These are phyloP conservation scores for Thera obeliscata DNA, from an alignment of 2,888 invertebrate species.

Conservation along the genomic window DNA sequence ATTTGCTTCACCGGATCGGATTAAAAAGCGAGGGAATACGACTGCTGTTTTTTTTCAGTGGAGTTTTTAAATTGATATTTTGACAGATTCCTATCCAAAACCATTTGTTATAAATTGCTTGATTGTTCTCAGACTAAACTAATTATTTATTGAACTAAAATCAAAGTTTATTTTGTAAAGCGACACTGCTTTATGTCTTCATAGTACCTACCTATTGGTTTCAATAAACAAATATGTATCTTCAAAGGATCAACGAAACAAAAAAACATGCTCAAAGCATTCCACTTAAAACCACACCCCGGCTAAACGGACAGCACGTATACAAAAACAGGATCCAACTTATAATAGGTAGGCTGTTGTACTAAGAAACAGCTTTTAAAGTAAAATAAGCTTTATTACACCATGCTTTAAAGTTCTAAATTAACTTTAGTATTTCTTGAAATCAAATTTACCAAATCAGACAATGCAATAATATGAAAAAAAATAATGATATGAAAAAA, in stretches of 20 bases:
- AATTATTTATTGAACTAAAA: not conserved
- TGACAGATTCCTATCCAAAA: too few species aligned
- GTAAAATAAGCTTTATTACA: not conserved
- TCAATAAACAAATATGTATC: not conserved
- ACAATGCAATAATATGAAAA: too few species aligned
- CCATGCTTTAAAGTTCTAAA: not conserved
- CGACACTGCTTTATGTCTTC: not conserved
- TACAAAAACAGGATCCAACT: constrained; percentile 7
- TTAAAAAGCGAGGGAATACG: too few species aligned
- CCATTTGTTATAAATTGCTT: too few species aligned
- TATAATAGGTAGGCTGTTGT: not conserved
- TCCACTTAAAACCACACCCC: constrained; percentile 17
- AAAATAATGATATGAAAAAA: too few species aligned
- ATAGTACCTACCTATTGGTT: not conserved
- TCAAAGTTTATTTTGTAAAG: not conserved
- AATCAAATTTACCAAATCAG: too few species aligned
- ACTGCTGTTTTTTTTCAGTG: too few species aligned
- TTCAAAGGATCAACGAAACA: constrained; percentile 10
- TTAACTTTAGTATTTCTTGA: not conserved
- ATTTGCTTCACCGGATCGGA: too few species aligned
- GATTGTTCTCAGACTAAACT: too few species aligned
- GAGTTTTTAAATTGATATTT: too few species aligned
- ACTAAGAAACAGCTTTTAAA: not conserved
- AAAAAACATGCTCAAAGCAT: constrained; percentile 15
- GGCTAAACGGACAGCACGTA: constrained; percentile 7